phyloP scores from a whole-genome alignment of 2,113 vertebrate species.

The Chaenocephalus aceratus region DNA sequence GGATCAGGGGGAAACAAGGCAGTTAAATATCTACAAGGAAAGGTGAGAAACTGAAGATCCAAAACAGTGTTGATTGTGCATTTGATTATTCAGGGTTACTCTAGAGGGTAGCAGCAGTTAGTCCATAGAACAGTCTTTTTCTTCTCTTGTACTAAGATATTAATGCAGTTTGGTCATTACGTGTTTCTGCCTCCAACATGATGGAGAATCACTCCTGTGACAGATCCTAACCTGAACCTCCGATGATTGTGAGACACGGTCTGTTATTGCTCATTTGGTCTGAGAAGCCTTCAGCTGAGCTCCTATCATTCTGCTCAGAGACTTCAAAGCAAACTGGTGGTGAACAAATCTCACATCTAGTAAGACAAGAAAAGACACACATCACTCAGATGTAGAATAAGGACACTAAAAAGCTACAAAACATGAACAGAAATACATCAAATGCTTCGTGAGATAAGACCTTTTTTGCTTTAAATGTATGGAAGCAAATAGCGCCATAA shows the following conservation, averaged over 20 bases:
- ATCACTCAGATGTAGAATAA: slow-evolving; percentile 3
- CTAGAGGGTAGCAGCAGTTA: slow-evolving; percentile 79
- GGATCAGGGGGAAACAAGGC: slow-evolving; percentile 46
- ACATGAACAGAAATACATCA: slow-evolving; percentile 16
- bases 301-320: slow-evolving; percentile 45
- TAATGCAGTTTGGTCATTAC: slow-evolving; percentile 62
- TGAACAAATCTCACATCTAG: slow-evolving; percentile 2
- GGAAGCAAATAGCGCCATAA: neutral
- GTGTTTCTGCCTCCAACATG: slow-evolving; percentile 28
- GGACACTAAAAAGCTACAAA: slow-evolving; percentile 1
- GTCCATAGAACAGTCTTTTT: slow-evolving; percentile 74
- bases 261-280: slow-evolving; percentile 76
- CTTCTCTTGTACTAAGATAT: slow-evolving; percentile 64
- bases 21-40: slow-evolving; percentile 51
- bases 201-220: slow-evolving; percentile 16
- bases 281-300: slow-evolving; percentile 29
- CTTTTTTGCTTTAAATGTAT: neutral
- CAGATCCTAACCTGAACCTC: slow-evolving; percentile 26
- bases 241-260: slow-evolving; percentile 62
- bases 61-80: slow-evolving; percentile 74
- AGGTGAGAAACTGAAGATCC: slow-evolving; percentile 42
- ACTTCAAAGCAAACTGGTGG: slow-evolving; percentile 1
- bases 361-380: neutral
- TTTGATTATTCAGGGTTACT: slow-evolving; percentile 72
- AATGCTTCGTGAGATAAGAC: slow-evolving; percentile 36